These are phyloP conservation scores for Ceratina australensis DNA, from an alignment of 1,140 invertebrate species.

Conservation along the genomic window DNA sequence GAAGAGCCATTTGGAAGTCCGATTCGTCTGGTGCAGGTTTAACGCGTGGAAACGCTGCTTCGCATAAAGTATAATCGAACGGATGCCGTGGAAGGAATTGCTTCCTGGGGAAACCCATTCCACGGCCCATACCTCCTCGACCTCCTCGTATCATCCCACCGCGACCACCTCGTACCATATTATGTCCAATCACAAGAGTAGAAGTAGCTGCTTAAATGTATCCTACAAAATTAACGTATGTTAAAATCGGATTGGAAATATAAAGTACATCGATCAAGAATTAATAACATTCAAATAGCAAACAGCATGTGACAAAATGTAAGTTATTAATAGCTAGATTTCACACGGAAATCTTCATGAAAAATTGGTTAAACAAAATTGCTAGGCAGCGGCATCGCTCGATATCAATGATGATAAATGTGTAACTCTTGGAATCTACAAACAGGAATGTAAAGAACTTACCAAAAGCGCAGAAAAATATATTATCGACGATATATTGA, in stretches of 20 bases:
- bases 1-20: conserved; percentile 53
- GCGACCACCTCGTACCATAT: conserved; percentile 81
- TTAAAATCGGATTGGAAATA: neutral
- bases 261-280: neutral
- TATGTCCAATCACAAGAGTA: conserved; percentile 39
- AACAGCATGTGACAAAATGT: neutral
- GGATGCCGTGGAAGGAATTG: conserved; percentile 91
- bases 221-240: neutral
- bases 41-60: conserved; percentile 92
- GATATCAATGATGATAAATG: neutral
- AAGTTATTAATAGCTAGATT: conserved; percentile 11
- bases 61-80: conserved; percentile 94
- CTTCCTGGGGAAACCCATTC: conserved; percentile 83
- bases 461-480: neutral
- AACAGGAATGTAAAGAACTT: neutral
- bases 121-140: conserved; percentile 85
- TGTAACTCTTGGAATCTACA: neutral
- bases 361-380: neutral
- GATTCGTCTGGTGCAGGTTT: conserved; percentile 86
- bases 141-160: conserved; percentile 82
- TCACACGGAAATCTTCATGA: neutral
- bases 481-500: too few species aligned
- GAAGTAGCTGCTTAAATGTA: neutral
- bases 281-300: neutral
- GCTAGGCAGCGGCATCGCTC: neutral